Conservation (phyloP, 2,113 vertebrate genomes). For the Sardina pilchardus region DNA sequence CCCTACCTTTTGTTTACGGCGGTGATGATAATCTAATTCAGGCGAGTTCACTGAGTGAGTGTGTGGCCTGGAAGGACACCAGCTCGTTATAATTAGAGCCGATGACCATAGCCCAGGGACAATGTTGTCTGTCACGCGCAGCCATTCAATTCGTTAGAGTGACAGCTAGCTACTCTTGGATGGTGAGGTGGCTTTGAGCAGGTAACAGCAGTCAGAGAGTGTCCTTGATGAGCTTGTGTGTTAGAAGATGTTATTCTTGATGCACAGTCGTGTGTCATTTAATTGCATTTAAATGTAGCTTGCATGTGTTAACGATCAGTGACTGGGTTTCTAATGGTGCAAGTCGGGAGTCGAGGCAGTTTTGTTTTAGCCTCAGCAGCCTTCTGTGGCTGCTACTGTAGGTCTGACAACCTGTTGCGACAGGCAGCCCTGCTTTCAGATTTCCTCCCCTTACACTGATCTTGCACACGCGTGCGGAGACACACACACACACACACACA, state of each 20-base stretch:
- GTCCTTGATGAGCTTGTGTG: background rate
- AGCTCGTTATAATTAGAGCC: constrained; percentile 46
- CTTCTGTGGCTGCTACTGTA: constrained; percentile 6
- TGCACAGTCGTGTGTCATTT: background rate
- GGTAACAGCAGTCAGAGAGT: background rate
- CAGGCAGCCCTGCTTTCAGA: background rate
- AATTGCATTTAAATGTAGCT: background rate
- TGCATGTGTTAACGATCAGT: background rate
- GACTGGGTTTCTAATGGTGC: background rate
- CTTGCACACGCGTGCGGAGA: background rate
- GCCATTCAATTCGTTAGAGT: background rate
- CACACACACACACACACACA: background rate
- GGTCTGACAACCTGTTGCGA: constrained; percentile 50
- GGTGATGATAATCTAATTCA: background rate
- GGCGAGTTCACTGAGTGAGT: constrained; percentile 13
- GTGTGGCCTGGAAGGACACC: constrained; percentile 39
- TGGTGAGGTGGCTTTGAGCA: background rate
- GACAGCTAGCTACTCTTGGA: background rate
- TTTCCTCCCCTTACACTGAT: background rate
- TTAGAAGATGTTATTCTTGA: background rate
- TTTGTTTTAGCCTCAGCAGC: background rate
- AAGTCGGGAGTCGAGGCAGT: background rate
- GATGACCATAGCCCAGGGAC: constrained; percentile 41
- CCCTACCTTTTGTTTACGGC: background rate
- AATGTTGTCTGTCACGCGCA: background rate